Evolutionary conservation across 2,113 vertebrate genomes (phyloP), one percentile per base, ranked within the genome.

Genomic region (Sylvietta virens): DNA sequence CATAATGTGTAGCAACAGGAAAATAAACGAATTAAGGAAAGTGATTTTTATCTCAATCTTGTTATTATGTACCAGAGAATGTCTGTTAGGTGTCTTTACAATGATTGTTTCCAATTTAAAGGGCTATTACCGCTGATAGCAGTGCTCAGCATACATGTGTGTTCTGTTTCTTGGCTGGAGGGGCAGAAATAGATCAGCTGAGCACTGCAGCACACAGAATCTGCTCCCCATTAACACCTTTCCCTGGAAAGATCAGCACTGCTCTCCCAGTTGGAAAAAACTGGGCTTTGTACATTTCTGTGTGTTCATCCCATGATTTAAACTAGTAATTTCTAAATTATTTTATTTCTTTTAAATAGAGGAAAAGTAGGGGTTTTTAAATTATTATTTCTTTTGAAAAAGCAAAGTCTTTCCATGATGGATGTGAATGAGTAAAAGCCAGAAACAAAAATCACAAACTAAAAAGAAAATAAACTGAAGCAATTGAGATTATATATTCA

Each of bases 1-100:
- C 33, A 37, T 6, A 57, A 65, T 51, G 60, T 45, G 73, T 53
- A 67, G 91, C 81, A 95, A 90, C 51, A 58, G 89, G 90, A 90
- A 96, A 96, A 64, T 33, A 69, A 91, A 56, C 5, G 3, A 93
- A 97, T 95, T 92, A 95, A 53, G 14, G 23, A 39, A 72, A 93
- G 83, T 47, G 54, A 57, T 79, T 94, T 96, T 96, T 86, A 57
- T 61, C 85, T 82, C 88, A 35, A 30, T 72, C 61, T 93, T 74
- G 30, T 92, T 96, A 72, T 92, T 92, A 88, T 6, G 21, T 70
- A 30, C 18, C 66, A 35, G 45, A 45, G 47, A 65, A 81, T 37
- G 40, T 53, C 44, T 69, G 57, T 47, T 61, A 51, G 82, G 57
- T 64, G 64, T 79, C 33, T 78, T 95, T 65, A 51, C 65, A 66